Base-by-base conservation (phyloP, 2,113 vertebrate genomes). In the Centropus unirufus region DNA sequence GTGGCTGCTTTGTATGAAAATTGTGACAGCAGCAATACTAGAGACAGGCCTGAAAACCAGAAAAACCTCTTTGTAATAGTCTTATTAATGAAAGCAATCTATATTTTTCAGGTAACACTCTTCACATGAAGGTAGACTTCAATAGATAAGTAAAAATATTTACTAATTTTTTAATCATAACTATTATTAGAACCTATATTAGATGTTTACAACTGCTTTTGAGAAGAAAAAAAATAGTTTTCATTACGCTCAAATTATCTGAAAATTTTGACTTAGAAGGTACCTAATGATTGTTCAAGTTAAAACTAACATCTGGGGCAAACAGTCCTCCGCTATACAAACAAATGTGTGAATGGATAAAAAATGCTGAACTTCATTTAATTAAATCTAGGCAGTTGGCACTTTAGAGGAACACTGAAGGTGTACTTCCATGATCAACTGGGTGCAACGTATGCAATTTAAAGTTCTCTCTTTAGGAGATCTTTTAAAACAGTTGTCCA, bases 371-470 rank as follows among this genome's bases (percentile, higher is more conserved):
- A 40, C 6, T 72, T 80, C 20, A 32, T 34, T 51, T 44, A 57
- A 80, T 55, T 85, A 70, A 83, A 78, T 72, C 32, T 24, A 58
- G 18, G 6, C 47, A 54, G 17, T 17, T 42, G 23, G 15, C 6
- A 17, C 30, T 52, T 55, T 12, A 54, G 27, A 70, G 8, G 6
- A 39, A 57, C 16, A 61, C 26, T 57, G 22, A 51, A 58, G 15
- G 11, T 7, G 1, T 82, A 55, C 11, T 66, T 84, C 66, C 29
- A 8, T 3, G 29, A 68, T 74, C 3, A 39, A 23, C 8, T 68
- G 9, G 6, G 30, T 2, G 2, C 7, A 57, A 20, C 13, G 17
- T 29, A 58, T 46, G 17, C 0, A 0, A 42, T 78, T 87, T 44
- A 70, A 77, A 42, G 13, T 51, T n/a, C 29, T 79, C 32, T 75